Base-by-base conservation (phyloP, 1,140 invertebrate genomes). In the Chelonus insularis region DNA sequence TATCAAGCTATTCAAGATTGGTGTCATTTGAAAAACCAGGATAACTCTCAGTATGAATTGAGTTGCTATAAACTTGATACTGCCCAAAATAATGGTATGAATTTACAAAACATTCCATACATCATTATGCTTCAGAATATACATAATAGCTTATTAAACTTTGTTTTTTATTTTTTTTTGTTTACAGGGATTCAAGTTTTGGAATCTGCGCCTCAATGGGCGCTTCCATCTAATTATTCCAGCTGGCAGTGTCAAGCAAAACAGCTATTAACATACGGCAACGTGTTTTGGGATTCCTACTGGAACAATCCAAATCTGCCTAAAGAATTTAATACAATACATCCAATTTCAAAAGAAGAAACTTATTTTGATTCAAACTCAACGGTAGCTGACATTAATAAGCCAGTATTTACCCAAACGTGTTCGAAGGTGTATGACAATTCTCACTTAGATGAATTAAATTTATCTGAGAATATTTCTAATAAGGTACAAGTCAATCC, bases 131-230 rank as follows among this genome's bases (percentile, higher is more conserved):
- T n/a, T n/a, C n/a, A n/a, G n/a, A n/a, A n/a, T n/a, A n/a, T n/a
- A n/a, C n/a, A n/a, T n/a, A n/a, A n/a, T n/a, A n/a, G n/a, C n/a
- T n/a, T n/a, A n/a, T n/a, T n/a, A n/a, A n/a, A n/a, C n/a, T n/a
- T n/a, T n/a, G n/a, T n/a, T n/a, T n/a, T n/a, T n/a, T n/a, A n/a
- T n/a, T n/a, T n/a, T n/a, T n/a, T n/a, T n/a, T n/a, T n/a, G n/a
- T 14, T 73, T 73, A 4, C 57, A 79, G 77, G 76, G 67, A 65
- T 68, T 65, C 62, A 62, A 63, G 63, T 68, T 68, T 62, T 67
- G 72, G 72, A 62, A 72, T 68, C 68, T 60, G 74, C 76, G 69
- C 72, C 76, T 57, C 65, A 71, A 67, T 76, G 77, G 78, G 78
- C 75, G 72, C 72, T 73, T 63, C 63, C 71, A 68, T 64, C 72